Percentiles rank a stretch among this genome's conserved stretches.
phyloP scores from a whole-genome alignment of 2,888 invertebrate genomes.

The Hetaerina titia region DNA sequence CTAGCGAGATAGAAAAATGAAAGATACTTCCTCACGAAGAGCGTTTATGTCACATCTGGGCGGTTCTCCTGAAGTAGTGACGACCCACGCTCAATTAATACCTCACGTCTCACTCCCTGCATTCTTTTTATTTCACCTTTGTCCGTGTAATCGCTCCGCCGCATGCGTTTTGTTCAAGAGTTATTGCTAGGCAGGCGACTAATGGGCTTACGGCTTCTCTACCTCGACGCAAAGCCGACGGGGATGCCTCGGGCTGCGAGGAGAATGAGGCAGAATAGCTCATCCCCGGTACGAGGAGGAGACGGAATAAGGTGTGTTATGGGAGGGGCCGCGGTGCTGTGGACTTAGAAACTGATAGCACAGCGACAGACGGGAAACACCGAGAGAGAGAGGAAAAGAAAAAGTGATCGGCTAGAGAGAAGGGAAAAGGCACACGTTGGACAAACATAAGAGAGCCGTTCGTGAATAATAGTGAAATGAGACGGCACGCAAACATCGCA shows the following conservation, averaged over 20 bases:
- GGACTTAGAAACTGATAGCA: not conserved
- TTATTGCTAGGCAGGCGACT: slow-evolving; percentile 13
- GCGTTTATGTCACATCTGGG: slow-evolving; percentile 50
- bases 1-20: not conserved
- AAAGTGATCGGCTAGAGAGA: not conserved
- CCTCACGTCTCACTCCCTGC: not conserved
- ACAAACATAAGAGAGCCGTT: not conserved
- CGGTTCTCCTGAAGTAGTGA: slow-evolving; percentile 19
- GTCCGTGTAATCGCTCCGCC: not conserved
- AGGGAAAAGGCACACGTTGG: not conserved
- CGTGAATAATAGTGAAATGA: slow-evolving; percentile 8
- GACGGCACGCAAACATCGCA: not conserved
- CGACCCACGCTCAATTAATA: slow-evolving; percentile 26
- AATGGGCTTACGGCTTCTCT: slow-evolving; percentile 23
- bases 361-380: not conserved
- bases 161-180: slow-evolving; percentile 30
- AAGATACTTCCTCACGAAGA: not conserved
- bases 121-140: not conserved
- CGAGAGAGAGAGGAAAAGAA: not conserved
- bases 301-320: not conserved
- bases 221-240: not conserved
- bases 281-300: not conserved
- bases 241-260: not conserved
- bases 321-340: not conserved
- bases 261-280: not conserved